Evolutionary conservation across 1,140 invertebrate species (phyloP), one percentile per base, ranked within the genome.

Genomic region (Metopolophium dirhodum): DNA sequence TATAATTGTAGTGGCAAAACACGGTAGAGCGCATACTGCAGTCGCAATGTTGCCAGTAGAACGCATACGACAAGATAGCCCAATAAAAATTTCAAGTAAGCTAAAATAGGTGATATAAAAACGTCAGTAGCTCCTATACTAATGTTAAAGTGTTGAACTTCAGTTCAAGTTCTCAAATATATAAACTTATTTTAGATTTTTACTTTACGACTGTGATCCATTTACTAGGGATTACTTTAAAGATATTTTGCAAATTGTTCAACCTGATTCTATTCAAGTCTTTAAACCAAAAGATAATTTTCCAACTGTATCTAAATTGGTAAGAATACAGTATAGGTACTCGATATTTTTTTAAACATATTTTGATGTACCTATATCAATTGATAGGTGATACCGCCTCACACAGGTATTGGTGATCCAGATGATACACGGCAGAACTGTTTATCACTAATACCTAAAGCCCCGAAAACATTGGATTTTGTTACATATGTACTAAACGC

Each of bases 141-240:
- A 37, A 37, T 37, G 7, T 8, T n/a, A 61, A 51, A n/a, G 9
- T 18, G 7, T 47, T 49, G 0, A 49, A 49, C 11, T 49, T 35
- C 7, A n/a, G 11, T 30, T 23, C n/a, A 77, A 4, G 1, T 47
- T 45, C 6, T 47, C 11, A 26, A 30, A 86, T 86, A 45, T 26
- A 1, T 51, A 54, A 54, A 45, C 14, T 45, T 20, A 68, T 94
- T 94, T 85, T 95, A 94, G 96, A 57, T 97, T 98, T 95, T 95
- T 98, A 2, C 95, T 99, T 7, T 97, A 96, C 94, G 97, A 98
- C 94, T 98, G 97, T 94, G 98, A 98, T 94, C 94, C 96, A 20
- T 98, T 97, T 94, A 98, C 98, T 0, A 96, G 98, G 94, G 96
- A 96, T 93, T 98, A 97, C 95, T 98, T 97, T 83, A 92, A 91